These are phyloP conservation scores for Galago senegalensis DNA, from an alignment of 2,797 vertebrate genomes.

Conservation along the genomic window DNA sequence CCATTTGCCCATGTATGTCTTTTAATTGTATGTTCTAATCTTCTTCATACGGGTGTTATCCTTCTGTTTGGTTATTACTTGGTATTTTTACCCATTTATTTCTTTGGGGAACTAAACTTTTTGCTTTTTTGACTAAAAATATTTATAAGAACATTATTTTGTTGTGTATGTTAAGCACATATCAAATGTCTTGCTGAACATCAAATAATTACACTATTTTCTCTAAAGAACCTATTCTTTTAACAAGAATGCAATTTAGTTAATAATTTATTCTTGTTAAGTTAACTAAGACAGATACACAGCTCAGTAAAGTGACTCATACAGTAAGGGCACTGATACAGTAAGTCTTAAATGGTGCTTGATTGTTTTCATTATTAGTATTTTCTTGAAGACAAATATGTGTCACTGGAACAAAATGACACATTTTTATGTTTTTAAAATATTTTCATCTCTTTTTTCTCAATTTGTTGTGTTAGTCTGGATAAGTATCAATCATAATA, in stretches of 20 bases:
- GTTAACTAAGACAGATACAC: neutral
- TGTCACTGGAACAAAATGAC: conserved; percentile 20
- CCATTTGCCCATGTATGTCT: neutral
- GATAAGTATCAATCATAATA: neutral
- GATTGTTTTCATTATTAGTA: neutral
- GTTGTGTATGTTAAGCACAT: neutral
- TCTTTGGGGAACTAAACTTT: neutral
- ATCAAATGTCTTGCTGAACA: neutral
- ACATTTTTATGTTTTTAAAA: conserved; percentile 6
- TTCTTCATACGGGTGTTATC: neutral
- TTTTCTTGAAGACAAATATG: neutral
- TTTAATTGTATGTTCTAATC: neutral
- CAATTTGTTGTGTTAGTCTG: neutral
- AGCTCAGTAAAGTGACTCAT: neutral
- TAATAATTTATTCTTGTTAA: neutral
- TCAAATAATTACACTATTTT: conserved; percentile 10
- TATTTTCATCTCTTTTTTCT: neutral
- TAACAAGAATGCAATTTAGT: neutral
- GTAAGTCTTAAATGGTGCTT: neutral
- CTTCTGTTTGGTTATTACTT: neutral
- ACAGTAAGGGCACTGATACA: neutral
- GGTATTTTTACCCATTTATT: neutral
- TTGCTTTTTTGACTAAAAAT: neutral
- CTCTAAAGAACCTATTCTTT: neutral
- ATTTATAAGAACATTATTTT: neutral